A percentile compares a stretch with the other conserved stretches of the same genome.
phyloP scores from a whole-genome alignment of 2,888 invertebrate species.

The Drosophila paracracens region DNA sequence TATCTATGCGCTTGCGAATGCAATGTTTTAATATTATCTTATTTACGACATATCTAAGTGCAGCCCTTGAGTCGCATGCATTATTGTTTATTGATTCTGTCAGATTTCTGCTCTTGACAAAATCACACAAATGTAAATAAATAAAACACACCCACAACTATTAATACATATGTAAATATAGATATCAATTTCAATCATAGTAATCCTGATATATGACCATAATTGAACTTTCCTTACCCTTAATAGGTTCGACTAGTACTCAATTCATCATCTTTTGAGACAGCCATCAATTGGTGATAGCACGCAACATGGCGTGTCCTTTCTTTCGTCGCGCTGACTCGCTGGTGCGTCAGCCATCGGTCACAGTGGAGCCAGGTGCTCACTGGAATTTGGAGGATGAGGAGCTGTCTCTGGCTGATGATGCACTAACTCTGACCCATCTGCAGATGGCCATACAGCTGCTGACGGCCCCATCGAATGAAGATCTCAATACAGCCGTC shows the following conservation, averaged over 20 bases:
- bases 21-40: too few relatives aligned
- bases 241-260: not conserved
- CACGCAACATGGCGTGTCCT: constrained; percentile 84
- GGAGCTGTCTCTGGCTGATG: constrained; percentile 82
- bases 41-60: too few relatives aligned
- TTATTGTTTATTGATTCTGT: too few relatives aligned
- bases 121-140: not conserved
- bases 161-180: not conserved
- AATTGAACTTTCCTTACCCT: constrained; percentile 15
- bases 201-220: not conserved
- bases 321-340: constrained; percentile 84
- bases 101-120: too few relatives aligned
- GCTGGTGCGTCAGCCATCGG: constrained; percentile 83
- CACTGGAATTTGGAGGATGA: constrained; percentile 85
- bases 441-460: constrained; percentile 92
- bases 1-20: too few relatives aligned
- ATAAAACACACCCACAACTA: not conserved
- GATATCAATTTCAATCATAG: not conserved
- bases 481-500: constrained; percentile 89
- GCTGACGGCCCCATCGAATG: constrained; percentile 92
- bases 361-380: constrained; percentile 77
- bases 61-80: too few relatives aligned
- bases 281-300: constrained; percentile 22
- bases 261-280: not conserved
- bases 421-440: constrained; percentile 88